Percentiles rank a stretch among this genome's conserved stretches.
These are phyloP conservation scores for Acropternis orthonyx DNA, from an alignment of 2,797 vertebrate genomes.

Conservation along the genomic window DNA sequence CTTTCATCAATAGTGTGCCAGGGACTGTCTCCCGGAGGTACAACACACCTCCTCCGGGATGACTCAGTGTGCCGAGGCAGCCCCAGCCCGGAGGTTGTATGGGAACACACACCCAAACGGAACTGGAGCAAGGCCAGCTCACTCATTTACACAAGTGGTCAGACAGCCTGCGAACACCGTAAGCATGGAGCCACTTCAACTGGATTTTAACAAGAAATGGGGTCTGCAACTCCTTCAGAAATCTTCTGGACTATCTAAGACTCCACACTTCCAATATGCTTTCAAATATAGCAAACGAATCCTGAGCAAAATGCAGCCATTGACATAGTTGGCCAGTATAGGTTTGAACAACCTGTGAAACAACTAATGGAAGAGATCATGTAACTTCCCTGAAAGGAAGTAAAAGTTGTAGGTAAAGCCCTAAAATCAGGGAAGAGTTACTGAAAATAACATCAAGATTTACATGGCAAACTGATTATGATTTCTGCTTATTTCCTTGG, in stretches of 20 bases:
- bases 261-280: not conserved
- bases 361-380: not conserved
- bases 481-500: not conserved
- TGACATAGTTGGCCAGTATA: no score
- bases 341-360: not conserved
- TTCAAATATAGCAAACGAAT: not conserved
- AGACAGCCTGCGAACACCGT: not conserved
- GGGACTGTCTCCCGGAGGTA: fast-evolving
- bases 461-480: not conserved
- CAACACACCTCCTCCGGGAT: not conserved
- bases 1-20: not conserved
- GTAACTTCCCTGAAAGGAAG: not conserved
- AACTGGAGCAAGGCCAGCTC: not conserved
- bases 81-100: not conserved
- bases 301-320: not conserved
- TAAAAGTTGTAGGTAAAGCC: not conserved
- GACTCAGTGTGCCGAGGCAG: not conserved
- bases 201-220: not conserved
- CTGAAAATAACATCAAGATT: not conserved
- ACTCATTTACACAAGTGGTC: not conserved
- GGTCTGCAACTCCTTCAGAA: not conserved
- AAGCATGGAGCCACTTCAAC: not conserved
- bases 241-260: not conserved
- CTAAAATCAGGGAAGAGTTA: not conserved
- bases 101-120: fast-evolving